Evolutionary conservation across 2,113 vertebrate genomes (phyloP), one percentile per base, ranked within the genome.

Genomic region (Oncorhynchus masou): DNA sequence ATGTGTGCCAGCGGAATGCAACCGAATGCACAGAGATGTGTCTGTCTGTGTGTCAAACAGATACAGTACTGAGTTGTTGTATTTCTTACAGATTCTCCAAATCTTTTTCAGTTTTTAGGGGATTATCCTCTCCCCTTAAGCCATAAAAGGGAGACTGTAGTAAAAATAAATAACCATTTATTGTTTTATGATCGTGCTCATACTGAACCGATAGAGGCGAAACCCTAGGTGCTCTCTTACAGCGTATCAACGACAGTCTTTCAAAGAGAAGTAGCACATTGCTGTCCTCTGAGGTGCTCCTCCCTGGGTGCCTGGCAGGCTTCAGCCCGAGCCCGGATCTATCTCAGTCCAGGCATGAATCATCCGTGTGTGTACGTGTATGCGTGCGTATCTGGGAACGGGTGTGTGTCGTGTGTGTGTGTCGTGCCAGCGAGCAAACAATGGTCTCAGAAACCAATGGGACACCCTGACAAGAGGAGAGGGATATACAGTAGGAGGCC

Each of bases 101-200:
- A 6, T 34, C 34, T 34, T 34, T 34, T 34, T 34, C 6, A 1
- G 34, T 2, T 45, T 45, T 45, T 45, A 45, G 9, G 34, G 34
- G 34, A 6, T 34, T 7, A 34, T 34, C 34, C 34, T 34, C 34
- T 34, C 12, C 66, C n/a, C 57, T 60, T 60, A 6, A 19, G 25
- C 34, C 6, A 60, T 62, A 87, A 9, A 80, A 80, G 71, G 77
- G 75, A 74, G 2, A 45, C 39, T 45, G 39, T 19, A 64, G 25
- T 3, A 64, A 39, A 80, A 25, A 71, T 3, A 49, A 19, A 68
- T 5, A 72, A 0, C 67, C 67, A n/a, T 68, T 7, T 39, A 0
- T 68, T 22, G 2, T 34, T 68, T 39, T 39, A 45, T 15, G 31
- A 19, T 34, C 13, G 15, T 15, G 67, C 67, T 68, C 31, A 34